phyloP scores from a whole-genome alignment of 2,888 invertebrate species.

The Coelopa pilipes region DNA sequence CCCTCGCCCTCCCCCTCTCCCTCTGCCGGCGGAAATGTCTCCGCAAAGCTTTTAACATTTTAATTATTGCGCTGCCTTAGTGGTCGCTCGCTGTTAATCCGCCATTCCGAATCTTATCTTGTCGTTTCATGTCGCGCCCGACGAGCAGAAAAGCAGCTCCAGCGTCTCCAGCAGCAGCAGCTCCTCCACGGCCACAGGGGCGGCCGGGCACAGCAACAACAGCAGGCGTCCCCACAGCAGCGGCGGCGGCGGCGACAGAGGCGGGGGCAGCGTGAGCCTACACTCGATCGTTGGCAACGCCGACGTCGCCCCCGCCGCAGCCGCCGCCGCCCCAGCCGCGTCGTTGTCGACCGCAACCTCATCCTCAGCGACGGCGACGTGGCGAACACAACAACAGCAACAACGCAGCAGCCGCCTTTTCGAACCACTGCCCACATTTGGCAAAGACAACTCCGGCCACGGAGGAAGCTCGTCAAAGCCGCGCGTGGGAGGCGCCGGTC shows the following conservation, averaged over 20 bases:
- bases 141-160: slow-evolving; percentile 62
- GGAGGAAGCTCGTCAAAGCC: slow-evolving; percentile 49
- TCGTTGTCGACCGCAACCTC: slow-evolving; percentile 45
- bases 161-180: slow-evolving; percentile 62
- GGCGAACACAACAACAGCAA: slow-evolving; percentile 44
- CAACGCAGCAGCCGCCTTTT: slow-evolving; percentile 54
- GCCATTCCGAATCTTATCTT: slow-evolving; percentile 13
- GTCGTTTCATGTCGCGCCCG: slow-evolving; percentile 9
- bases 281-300: slow-evolving; percentile 15
- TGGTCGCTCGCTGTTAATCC: slow-evolving; percentile 9
- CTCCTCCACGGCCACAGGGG: slow-evolving; percentile 47
- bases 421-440: slow-evolving; percentile 61
- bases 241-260: slow-evolving; percentile 44
- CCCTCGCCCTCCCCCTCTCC: no score
- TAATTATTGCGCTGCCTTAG: not conserved
- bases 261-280: slow-evolving; percentile 26
- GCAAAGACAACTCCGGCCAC: slow-evolving; percentile 49
- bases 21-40: no score
- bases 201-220: slow-evolving; percentile 45
- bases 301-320: slow-evolving; percentile 34
- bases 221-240: slow-evolving; percentile 37
- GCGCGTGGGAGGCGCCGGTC: slow-evolving; percentile 55
- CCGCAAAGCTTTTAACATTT: not conserved
- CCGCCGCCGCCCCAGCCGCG: slow-evolving; percentile 35
- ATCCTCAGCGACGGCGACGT: slow-evolving; percentile 47